Conservation (phyloP, 2,888 invertebrate species). For the Apoderus coryli region DNA sequence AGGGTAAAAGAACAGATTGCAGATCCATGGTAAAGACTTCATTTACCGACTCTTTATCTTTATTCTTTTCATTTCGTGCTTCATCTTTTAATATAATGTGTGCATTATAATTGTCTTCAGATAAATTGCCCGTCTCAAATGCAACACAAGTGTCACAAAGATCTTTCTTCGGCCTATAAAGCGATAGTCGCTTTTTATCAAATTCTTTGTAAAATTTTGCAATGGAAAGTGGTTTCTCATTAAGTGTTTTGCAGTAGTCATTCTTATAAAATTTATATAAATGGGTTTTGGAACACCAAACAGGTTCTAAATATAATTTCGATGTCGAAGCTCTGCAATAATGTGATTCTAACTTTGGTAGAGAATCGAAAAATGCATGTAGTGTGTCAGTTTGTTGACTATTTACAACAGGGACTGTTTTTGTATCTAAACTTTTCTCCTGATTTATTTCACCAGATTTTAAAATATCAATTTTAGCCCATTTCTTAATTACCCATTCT, state of each 20-base stretch:
- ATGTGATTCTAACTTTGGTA: conserved; percentile 1
- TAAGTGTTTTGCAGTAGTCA: background rate
- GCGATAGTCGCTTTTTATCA: background rate
- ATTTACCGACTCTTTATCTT: background rate
- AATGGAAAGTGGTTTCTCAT: conserved; percentile 1
- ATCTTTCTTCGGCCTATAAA: conserved; percentile 1
- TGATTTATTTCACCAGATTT: no score
- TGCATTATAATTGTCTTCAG: background rate
- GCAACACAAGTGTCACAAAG: background rate
- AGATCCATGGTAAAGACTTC: background rate
- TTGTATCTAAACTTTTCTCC: no score
- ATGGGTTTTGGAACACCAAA: no score
- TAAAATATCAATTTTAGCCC: no score
- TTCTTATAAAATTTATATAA: background rate
- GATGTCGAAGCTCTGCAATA: no score
- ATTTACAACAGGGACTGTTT: no score
- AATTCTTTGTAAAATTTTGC: background rate
- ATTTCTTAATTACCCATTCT: no score
- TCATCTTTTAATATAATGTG: background rate
- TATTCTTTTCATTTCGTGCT: conserved; percentile 2
- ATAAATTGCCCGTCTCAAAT: background rate
- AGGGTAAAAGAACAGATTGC: background rate
- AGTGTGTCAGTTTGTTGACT: no score
- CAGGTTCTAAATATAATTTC: no score
- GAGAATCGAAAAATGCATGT: background rate